Evolutionary conservation across 2,888 invertebrate species (phyloP), one percentile per base, ranked within the genome.

Genomic region (Ophion ellenae): DNA sequence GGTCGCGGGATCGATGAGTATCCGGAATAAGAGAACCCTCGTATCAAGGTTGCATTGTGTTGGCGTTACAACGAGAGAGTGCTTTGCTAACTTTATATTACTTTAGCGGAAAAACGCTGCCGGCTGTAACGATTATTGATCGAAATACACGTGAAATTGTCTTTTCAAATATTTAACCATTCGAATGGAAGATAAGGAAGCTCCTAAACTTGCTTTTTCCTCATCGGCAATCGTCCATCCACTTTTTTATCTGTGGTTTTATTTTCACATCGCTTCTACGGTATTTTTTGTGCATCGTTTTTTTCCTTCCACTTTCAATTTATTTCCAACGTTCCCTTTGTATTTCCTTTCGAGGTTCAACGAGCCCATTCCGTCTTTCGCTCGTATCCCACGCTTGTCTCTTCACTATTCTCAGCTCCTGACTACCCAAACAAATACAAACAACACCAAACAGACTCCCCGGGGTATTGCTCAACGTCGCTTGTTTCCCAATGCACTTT

Each of bases 1-100:
- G 76, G n/a, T 20, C 24, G 64, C 76, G 66, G 53, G 66, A 66
- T 76, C 76, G 76, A 76, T 66, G 17, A n/a, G 28, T 74, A 40
- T 74, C 74, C 61, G 74, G 61, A 61, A 63, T 61, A 61, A 74
- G 45, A 59, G 32, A 24, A 74, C 45, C 7, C 61, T 11, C 14
- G 74, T 61, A 61, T n/a, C 32, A 71, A n/a, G 57, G 71, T 36
- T 59, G 57, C 71, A 59, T 71, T 59, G 71, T 59, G n/a, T 71
- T 59, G n/a, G 17, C 53, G 47, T 53, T 70, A 70, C 53, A 53
- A 14, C 47, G 47, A 47, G 14, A 47, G 17, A 53, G 28, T 70
- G 7, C 28, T 53, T 28, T 28, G 53, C 47, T 53, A 53, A 70
- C 47, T 53, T 70, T 53, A 17, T 70, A 47, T 53, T 47, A 24